Evolutionary conservation across 2,888 invertebrate species (phyloP).

Genomic region (Hedya salicella): DNA sequence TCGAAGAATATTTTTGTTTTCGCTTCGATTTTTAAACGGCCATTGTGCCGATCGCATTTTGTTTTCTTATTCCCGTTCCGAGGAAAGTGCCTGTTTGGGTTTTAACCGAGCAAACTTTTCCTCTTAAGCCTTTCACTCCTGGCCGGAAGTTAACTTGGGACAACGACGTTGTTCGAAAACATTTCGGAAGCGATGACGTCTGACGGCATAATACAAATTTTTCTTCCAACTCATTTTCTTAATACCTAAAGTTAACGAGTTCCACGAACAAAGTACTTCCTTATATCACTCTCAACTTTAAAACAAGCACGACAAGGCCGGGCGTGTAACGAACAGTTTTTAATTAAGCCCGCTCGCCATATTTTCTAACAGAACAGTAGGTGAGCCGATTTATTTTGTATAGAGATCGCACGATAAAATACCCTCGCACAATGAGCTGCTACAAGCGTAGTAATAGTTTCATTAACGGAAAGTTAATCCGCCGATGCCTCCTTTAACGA

Average conservation of each 20-base stretch:
- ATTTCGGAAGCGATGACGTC: slow-evolving; percentile 32
- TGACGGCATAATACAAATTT: slow-evolving; percentile 27
- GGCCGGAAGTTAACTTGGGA: slow-evolving; percentile 22
- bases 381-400: slow-evolving; percentile 46
- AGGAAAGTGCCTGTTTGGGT: slow-evolving; percentile 37
- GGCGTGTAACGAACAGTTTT: slow-evolving; percentile 45
- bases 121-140: slow-evolving; percentile 35
- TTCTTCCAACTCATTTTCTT: slow-evolving; percentile 37
- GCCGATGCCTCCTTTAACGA: slow-evolving; percentile 47
- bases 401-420: slow-evolving; percentile 45
- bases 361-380: slow-evolving; percentile 43
- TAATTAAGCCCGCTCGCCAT: slow-evolving; percentile 44
- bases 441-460: slow-evolving; percentile 45
- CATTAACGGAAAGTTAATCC: slow-evolving; percentile 59
- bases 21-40: slow-evolving; percentile 66
- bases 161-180: slow-evolving; percentile 23
- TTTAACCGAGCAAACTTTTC: slow-evolving; percentile 31
- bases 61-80: slow-evolving; percentile 49
- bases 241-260: slow-evolving; percentile 40
- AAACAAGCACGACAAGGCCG: slow-evolving; percentile 32
- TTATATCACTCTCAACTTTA: slow-evolving; percentile 41
- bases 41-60: slow-evolving; percentile 61
- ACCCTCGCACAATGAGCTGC: slow-evolving; percentile 42
- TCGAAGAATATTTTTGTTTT: slow-evolving; percentile 61
- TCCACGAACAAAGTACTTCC: slow-evolving; percentile 35